Evolutionary conservation across 2,888 invertebrate genomes (phyloP), one percentile per base, ranked within the genome.

Genomic region (Epistrophe eligans): DNA sequence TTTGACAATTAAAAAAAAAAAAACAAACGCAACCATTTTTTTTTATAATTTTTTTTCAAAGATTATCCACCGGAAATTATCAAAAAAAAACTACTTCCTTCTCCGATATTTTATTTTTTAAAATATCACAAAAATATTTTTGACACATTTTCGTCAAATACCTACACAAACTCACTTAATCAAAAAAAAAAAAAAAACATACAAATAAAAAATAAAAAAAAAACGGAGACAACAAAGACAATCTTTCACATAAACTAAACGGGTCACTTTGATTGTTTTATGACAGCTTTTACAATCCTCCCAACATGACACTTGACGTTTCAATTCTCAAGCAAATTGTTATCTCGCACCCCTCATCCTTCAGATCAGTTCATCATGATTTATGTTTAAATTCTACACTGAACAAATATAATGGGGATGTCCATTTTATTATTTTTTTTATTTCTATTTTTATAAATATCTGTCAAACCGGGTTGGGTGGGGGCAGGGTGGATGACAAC

Each of bases 241-340:
- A 64, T 60, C 38, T 60, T 40, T 40, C 60, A 62, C 9, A 62
- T 62, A 43, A 62, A 62, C 40, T 62, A 43, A 62, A 62, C 40
- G 64, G 71, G 70, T 77, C 70, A 81, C 15, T 80, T 67, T 71
- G 77, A 77, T 64, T 60, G 57, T 71, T 57, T 66, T 58, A 70
- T 72, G 71, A 66, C 82, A 77, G 64, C 50, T 77, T 45, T 77
- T 50, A 82, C 81, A 82, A 71, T 71, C 64, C 50, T 58, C 32
- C 40, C 64, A 64, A 82, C 72, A 82, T 57, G 71, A 77, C 64
- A 82, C 66, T 82, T 77, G 71, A 77, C 71, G 64, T 82, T 82
- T 82, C 57, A 71, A 62, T 62, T 62, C 62, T n/a, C 9, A 60
- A 82, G 77, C 57, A 71, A 64, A 82, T 72, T 77, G 71, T 72